These are phyloP conservation scores for Sapayoa aenigma DNA, from an alignment of 2,113 vertebrate species.

Conservation along the genomic window DNA sequence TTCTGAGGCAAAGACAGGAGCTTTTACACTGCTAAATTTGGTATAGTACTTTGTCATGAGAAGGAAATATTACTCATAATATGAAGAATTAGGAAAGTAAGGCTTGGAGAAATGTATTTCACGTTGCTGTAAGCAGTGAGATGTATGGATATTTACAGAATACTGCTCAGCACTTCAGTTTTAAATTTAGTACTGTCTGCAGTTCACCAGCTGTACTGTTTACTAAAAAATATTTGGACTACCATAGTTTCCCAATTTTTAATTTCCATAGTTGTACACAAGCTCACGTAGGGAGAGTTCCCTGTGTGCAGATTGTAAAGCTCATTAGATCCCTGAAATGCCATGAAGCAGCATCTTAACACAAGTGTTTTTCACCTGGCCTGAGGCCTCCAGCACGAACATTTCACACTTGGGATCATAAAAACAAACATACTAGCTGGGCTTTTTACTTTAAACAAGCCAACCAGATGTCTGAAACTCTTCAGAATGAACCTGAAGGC, in stretches of 20 bases:
- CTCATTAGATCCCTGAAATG: background rate
- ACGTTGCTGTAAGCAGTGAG: background rate
- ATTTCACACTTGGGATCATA: background rate
- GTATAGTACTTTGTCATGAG: background rate
- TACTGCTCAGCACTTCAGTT: background rate
- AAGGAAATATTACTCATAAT: background rate
- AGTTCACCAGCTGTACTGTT: slow-evolving; percentile 34
- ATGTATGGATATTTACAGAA: background rate
- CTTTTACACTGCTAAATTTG: background rate
- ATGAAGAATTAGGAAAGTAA: background rate
- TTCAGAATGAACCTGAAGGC: slow-evolving; percentile 17
- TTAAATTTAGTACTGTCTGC: slow-evolving; percentile 29
- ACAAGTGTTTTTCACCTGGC: slow-evolving; percentile 8
- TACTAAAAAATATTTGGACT: slow-evolving; percentile 6
- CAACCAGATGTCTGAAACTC: slow-evolving; percentile 9
- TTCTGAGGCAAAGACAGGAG: background rate
- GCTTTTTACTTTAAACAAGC: slow-evolving; percentile 11
- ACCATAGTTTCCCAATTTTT: background rate
- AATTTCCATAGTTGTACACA: background rate
- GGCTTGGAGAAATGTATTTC: background rate
- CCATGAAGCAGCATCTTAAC: background rate
- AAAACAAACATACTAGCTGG: background rate
- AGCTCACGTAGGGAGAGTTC: background rate
- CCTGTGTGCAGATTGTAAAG: background rate
- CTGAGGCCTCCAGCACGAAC: background rate